These are phyloP conservation scores for Tipula vernalis DNA, from an alignment of 2,888 invertebrate genomes.

Conservation along the genomic window DNA sequence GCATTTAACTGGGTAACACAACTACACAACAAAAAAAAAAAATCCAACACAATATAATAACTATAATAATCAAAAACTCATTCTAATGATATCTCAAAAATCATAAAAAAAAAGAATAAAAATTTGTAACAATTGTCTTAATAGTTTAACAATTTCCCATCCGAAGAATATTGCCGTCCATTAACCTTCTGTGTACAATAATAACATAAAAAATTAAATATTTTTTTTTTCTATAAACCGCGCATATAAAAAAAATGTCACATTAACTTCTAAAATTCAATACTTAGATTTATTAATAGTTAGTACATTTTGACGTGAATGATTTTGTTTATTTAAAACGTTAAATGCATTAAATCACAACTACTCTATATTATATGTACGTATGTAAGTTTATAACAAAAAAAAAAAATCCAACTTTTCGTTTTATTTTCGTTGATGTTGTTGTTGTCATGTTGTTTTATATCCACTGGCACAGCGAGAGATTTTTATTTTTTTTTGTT, in stretches of 20 bases:
- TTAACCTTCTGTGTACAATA: background rate
- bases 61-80: conserved; percentile 4
- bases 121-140: background rate
- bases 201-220: background rate
- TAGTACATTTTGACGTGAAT: background rate
- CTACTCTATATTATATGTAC: background rate
- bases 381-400: background rate
- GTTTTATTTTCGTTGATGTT: background rate
- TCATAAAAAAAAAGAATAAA: background rate
- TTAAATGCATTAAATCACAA: background rate
- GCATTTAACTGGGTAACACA: background rate
- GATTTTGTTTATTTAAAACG: background rate
- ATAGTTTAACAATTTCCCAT: background rate
- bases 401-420: background rate
- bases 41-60: background rate
- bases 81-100: background rate
- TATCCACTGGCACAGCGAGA: background rate
- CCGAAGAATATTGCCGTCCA: background rate
- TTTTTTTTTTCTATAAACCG: background rate
- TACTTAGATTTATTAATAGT: background rate
- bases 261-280: background rate
- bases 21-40: background rate
- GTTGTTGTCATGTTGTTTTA: background rate
- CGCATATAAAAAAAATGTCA: background rate
- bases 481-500: background rate